phyloP scores from a whole-genome alignment of 2,797 vertebrate genomes.

The Eospalax fontanierii region DNA sequence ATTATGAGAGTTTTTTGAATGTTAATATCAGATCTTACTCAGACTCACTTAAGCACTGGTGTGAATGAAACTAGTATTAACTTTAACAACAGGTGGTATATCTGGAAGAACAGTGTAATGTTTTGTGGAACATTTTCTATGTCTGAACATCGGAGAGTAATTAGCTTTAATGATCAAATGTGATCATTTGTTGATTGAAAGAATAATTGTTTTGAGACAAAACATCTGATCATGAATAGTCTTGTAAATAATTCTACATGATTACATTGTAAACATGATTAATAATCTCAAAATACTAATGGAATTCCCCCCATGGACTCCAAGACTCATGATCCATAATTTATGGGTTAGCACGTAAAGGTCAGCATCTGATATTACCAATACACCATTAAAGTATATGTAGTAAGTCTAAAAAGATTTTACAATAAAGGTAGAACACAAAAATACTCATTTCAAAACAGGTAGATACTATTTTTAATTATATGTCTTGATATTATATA shows the following conservation, averaged over 20 bases:
- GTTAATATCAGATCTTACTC: too few species aligned
- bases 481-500: constrained; percentile 76
- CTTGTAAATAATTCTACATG: constrained; percentile 88
- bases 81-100: not conserved
- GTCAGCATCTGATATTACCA: constrained; percentile 84
- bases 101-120: not conserved
- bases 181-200: constrained; percentile 87
- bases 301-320: constrained; percentile 85
- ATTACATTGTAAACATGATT: constrained; percentile 88
- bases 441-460: constrained; percentile 80
- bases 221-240: constrained; percentile 86
- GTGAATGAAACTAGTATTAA: too few species aligned
- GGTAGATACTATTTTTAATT: constrained; percentile 76
- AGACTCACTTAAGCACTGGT: too few species aligned
- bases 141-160: constrained; percentile 84
- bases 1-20: too few species aligned
- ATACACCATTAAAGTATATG: constrained; percentile 76
- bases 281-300: constrained; percentile 83
- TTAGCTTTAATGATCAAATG: constrained; percentile 83
- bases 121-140: constrained; percentile 78
- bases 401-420: constrained; percentile 79
- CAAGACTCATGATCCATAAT: constrained; percentile 84
- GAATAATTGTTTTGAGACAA: constrained; percentile 75
- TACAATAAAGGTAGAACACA: constrained; percentile 80
- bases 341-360: constrained; percentile 87